A percentile compares a stretch with the other conserved stretches of the same genome.
Conservation (phyloP, 2,113 vertebrate genomes). For the Thryonomys swinderianus region DNA sequence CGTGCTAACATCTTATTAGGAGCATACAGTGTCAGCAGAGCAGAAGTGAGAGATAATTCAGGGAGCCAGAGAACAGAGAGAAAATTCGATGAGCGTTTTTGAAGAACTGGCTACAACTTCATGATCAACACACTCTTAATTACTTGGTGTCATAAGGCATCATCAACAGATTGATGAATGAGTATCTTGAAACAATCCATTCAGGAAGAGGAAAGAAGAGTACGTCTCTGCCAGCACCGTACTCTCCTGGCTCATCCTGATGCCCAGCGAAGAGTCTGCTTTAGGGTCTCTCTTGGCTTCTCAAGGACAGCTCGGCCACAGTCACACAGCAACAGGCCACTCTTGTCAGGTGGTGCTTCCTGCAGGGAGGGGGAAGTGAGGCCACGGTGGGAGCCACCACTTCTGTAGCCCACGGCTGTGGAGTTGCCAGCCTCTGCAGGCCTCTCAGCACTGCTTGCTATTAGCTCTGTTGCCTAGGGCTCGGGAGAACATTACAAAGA, state of each 20-base stretch:
- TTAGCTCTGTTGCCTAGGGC: background rate
- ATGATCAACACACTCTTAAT: background rate
- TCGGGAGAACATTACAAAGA: background rate
- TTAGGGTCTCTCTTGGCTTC: background rate
- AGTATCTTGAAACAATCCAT: background rate
- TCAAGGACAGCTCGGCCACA: background rate
- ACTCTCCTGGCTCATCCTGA: background rate
- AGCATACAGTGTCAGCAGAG: background rate
- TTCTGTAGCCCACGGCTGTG: background rate
- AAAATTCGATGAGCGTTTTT: background rate
- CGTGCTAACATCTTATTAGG: background rate
- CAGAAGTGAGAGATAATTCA: background rate
- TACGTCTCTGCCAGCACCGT: background rate
- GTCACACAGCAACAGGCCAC: too few relatives aligned
- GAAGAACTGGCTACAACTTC: background rate
- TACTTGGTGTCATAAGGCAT: background rate
- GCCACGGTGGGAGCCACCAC: background rate
- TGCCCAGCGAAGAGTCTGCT: too few relatives aligned
- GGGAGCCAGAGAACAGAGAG: background rate
- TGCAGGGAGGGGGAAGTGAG: background rate
- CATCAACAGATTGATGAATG: background rate
- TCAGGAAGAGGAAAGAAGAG: background rate
- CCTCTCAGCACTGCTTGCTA: background rate
- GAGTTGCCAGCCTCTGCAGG: background rate
- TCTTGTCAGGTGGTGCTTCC: background rate